Evolutionary conservation across 2,888 invertebrate genomes (phyloP), one percentile per base, ranked within the genome.

Genomic region (Empis livida): DNA sequence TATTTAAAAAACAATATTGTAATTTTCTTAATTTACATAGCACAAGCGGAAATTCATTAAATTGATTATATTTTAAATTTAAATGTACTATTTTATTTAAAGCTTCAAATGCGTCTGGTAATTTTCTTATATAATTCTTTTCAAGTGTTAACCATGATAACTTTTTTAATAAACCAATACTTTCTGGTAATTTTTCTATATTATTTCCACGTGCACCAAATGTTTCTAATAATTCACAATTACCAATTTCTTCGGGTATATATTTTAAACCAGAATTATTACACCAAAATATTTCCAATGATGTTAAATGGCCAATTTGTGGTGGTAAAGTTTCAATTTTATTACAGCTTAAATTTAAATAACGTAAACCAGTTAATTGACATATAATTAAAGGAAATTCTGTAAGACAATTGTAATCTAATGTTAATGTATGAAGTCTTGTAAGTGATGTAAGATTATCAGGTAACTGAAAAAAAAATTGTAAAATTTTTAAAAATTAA

Each of bases 71-170:
- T 46, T 73, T 72, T 3, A 82, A 63, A 65, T 82, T 82, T 35
- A 80, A 70, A 61, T 82, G 82, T 3, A 77, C 72, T 8, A 82
- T 60, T 1, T 71, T 71, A 13, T 71, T 69, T 59, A 81, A 64
- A 9, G 68, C 64, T 17, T 71, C 66, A 62, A 81, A 71, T 9
- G 70, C 65, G 10, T 59, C 51, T 1, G 82, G 80, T 27, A 82
- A 49, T 1, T 61, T 61, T 14, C 68, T 68, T 42, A 82, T 68
- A 45, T 70, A 63, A 58, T 82, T 82, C 49, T 75, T 73, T 56
- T 82, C 81, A 42, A 80, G 61, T 0, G 82, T 81, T 14, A 82
- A 57, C 82, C 82, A 82, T 59, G 80, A 75, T 49, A 82, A 60
- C 55, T 75, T 76, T 6, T 63, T 52, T 42, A 82, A 65, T 30